Base-by-base conservation (phyloP, 2,113 vertebrate species). In the Anolis sagrei region DNA sequence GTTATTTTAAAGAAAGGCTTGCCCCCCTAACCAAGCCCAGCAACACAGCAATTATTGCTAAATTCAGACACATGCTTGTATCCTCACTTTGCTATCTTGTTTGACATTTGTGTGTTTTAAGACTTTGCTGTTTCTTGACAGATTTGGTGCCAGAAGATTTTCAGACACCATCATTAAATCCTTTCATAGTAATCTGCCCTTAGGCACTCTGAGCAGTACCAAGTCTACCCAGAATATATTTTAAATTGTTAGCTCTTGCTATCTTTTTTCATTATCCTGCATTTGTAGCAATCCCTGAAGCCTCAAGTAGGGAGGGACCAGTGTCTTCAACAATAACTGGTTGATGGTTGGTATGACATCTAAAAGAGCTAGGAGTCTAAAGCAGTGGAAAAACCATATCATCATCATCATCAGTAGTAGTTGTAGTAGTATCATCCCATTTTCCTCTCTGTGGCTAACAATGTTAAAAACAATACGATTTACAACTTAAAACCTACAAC, bases 151-250 rank as follows among this genome's bases (percentile, higher is more conserved):
- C 54, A 58, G 54, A 58, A 58, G 54, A 58, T 58, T 58, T 58
- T 14, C 54, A 58, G 54, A 3, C 54, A 58, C 54, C 54, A 58
- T 58, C 54, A 58, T 58, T 58, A 58, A 58, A 58, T 13, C 18
- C 76, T 88, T 90, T 88, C 54, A 84, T n/a, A 54, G 39, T 5
- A 79, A 89, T 72, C 81, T 86, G 91, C 90, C 54, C 64, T 80
- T 61, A 82, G 76, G 62, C 27, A 49, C 18, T 68, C 87, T 91
- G 74, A 90, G 88, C 86, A 89, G 49, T 39, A 77, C 75, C 64
- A 81, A 48, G 58, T 61, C 5, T 86, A 18, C 80, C 91, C 8
- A 11, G n/a, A 85, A 86, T 29, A 7, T 48, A 85, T 14, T 25
- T 75, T 18, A 85, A 54, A 77, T 36, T 34, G 29, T 78, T 83